Evolutionary conservation across 2,797 vertebrate genomes (phyloP).

Genomic region (Hippopotamyrus pictus): DNA sequence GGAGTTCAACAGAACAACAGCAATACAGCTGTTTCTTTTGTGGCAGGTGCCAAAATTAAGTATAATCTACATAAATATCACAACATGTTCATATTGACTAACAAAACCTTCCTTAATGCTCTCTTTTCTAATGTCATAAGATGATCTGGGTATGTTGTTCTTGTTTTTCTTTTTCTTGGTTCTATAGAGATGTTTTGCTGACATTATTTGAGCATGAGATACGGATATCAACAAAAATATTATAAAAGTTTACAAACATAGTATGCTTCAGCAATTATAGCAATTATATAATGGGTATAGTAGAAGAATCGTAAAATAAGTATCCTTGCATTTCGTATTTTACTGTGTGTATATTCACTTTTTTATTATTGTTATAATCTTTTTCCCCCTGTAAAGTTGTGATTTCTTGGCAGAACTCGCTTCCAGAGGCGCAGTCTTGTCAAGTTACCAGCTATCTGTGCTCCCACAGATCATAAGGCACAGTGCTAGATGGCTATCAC

Average conservation of each 20-base stretch:
- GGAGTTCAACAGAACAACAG: neutral
- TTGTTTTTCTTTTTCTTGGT: neutral
- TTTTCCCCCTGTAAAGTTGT: neutral
- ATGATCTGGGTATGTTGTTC: neutral
- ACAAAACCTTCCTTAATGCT: neutral
- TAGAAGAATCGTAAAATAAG: neutral
- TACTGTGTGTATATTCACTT: neutral
- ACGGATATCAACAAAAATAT: neutral
- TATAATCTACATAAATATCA: neutral
- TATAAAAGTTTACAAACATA: neutral
- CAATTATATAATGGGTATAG: neutral
- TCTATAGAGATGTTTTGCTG: neutral
- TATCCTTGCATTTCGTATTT: neutral
- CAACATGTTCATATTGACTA: neutral
- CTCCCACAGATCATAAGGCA: neutral
- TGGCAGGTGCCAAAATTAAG: neutral
- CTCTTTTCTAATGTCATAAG: neutral
- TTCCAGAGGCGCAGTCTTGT: neutral
- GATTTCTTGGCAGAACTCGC: constrained; percentile 7
- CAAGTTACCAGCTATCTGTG: neutral
- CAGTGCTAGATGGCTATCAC: neutral
- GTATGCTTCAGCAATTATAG: neutral
- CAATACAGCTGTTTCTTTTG: neutral
- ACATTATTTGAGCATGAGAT: neutral
- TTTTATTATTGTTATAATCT: neutral